Percentiles rank a stretch among this genome's conserved stretches.
These are phyloP conservation scores for Spheniscus humboldti DNA, from an alignment of 2,797 vertebrate species.

Conservation along the genomic window DNA sequence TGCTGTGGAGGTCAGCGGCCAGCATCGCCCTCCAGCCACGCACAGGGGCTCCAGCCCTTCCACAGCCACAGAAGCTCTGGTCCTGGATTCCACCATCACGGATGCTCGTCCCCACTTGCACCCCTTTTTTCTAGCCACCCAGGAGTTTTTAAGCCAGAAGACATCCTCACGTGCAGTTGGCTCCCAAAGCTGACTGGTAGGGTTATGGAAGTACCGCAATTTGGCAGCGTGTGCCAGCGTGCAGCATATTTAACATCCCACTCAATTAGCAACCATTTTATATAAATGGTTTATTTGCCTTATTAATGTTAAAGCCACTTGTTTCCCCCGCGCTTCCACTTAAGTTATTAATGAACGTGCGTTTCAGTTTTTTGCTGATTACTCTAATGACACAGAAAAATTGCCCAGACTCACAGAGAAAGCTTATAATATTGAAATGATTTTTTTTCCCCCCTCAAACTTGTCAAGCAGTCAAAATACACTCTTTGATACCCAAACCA, in stretches of 20 bases:
- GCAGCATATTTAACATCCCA: neutral
- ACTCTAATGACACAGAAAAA: conserved; percentile 17
- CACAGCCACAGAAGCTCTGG: neutral
- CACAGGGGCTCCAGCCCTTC: neutral
- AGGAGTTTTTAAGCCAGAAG: neutral
- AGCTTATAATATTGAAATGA: neutral
- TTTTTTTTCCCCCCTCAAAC: neutral
- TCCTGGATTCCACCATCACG: neutral
- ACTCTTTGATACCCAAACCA: conserved; percentile 41
- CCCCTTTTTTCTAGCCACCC: neutral
- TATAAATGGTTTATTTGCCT: conserved; percentile 47
- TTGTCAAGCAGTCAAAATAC: conserved; percentile 38
- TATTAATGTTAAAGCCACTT: conserved; percentile 54
- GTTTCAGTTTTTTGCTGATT: conserved; percentile 9
- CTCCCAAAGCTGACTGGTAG: neutral
- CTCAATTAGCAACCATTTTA: neutral
- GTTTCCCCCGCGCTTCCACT: neutral
- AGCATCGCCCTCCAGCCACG: neutral
- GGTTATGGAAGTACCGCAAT: neutral
- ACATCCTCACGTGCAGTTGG: accelerated
- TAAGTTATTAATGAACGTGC: conserved; percentile 36
- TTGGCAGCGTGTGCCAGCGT: neutral
- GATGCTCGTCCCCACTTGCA: neutral
- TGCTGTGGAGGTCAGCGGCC: neutral
- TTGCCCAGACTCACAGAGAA: neutral